Evolutionary conservation across 2,888 invertebrate species (phyloP), one percentile per base, ranked within the genome.

Genomic region (Chelonus formosanus): DNA sequence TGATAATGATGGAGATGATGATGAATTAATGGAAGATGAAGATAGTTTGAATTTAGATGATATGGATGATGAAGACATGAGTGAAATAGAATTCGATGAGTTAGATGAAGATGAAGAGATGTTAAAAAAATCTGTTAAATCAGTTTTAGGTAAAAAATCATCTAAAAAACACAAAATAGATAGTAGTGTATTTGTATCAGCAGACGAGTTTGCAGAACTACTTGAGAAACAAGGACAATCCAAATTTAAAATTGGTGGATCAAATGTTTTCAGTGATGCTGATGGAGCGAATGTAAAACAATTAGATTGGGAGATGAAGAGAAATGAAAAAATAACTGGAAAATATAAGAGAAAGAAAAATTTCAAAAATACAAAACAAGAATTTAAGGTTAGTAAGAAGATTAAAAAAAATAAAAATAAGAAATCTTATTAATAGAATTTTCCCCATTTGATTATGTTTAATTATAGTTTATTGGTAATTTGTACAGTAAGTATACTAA

Each of bases 191-290:
- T 95, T 95, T 85, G 93, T 94, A 3, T 92, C 94, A 0, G 94
- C 94, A 0, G 95, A 95, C 82, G 91, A 96, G 84, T 97, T 97
- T 86, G 91, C 96, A 0, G 91, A 93, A 53, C 86, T 96, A 74
- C 85, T 97, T 61, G 96, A 97, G 84, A 93, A 95, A 67, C 92
- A 93, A 56, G 92, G 92, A 0, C 87, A 88, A 55, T 87, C 89
- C 3, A 84, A 83, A 70, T 69, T 79, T 6, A 86, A 85, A 70
- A 86, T 88, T 57, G 90, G 90, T 31, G 90, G 92, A 20, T 89
- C 91, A 55, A 89, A 90, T 81, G 90, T 89, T 0, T 86, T 92
- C 6, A 89, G 90, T 3, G 93, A 92, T 76, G 88, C 88, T 64
- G 95, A 95, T 78, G 93, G 93, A 76, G 89, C 95, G 0, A 90